phyloP scores from a whole-genome alignment of 2,888 invertebrate species.

The Leucophenga montana region DNA sequence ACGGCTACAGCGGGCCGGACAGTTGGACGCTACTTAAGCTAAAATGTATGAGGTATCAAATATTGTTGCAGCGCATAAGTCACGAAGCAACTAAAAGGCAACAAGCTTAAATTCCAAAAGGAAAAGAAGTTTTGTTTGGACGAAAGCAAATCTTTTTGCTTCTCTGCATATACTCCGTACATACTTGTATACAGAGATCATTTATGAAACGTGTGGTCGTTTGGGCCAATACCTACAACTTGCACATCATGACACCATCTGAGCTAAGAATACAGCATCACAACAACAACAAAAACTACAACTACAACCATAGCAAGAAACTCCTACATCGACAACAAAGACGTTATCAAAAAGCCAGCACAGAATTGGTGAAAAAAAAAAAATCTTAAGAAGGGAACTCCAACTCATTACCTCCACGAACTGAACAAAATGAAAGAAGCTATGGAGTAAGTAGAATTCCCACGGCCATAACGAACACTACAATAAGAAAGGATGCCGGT shows the following conservation, averaged over 20 bases:
- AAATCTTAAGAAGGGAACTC: slow-evolving; percentile 13
- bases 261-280: slow-evolving; percentile 28
- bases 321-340: slow-evolving; percentile 5
- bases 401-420: slow-evolving; percentile 18
- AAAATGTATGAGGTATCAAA: slow-evolving; percentile 10
- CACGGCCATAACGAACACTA: neutral
- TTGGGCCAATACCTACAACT: slow-evolving; percentile 21
- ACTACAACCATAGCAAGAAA: slow-evolving; percentile 38
- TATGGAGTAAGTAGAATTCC: slow-evolving; percentile 1
- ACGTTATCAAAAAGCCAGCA: neutral
- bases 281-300: slow-evolving; percentile 38
- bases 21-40: slow-evolving; percentile 1
- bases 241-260: slow-evolving; percentile 58
- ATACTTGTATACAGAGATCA: slow-evolving; percentile 20
- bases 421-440: neutral
- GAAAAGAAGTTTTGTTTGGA: too few relatives aligned
- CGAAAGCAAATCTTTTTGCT: neutral
- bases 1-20: neutral
- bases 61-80: slow-evolving; percentile 24
- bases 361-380: neutral
- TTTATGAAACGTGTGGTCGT: slow-evolving; percentile 6
- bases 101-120: neutral
- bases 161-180: slow-evolving; percentile 1
- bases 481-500: slow-evolving; percentile 2
- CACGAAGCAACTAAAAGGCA: slow-evolving; percentile 4